phyloP scores from a whole-genome alignment of 2,888 invertebrate species.

The Eupithecia abbreviata region DNA sequence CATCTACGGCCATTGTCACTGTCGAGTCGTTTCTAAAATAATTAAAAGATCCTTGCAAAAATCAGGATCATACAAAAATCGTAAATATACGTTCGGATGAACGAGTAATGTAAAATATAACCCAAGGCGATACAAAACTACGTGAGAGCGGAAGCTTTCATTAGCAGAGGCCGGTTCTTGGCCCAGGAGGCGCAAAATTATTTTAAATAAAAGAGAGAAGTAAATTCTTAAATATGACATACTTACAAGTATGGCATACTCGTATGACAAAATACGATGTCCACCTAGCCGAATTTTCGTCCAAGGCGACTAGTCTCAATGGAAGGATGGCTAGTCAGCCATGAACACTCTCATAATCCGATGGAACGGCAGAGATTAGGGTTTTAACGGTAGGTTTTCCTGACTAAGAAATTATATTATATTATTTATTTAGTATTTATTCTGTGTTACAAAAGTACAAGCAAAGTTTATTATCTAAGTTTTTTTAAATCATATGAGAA shows the following conservation, averaged over 20 bases:
- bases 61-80: not conserved
- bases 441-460: too few species aligned
- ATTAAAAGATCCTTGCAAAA: not conserved
- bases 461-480: too few species aligned
- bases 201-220: not conserved
- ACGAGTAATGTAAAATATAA: not conserved
- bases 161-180: slow-evolving; percentile 48
- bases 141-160: slow-evolving; percentile 48
- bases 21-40: not conserved
- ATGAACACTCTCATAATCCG: not conserved
- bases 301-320: not conserved
- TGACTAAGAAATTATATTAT: too few species aligned
- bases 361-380: too few species aligned
- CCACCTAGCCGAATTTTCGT: not conserved
- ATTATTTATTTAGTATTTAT: too few species aligned
- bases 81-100: not conserved
- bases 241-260: not conserved
- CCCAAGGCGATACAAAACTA: slow-evolving; percentile 5
- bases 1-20: not conserved
- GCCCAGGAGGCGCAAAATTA: slow-evolving; percentile 36
- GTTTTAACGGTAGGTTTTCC: too few species aligned
- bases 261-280: not conserved
- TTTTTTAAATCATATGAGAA: too few species aligned
- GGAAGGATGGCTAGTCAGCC: not conserved
- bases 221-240: slow-evolving; percentile 1